Evolutionary conservation across 2,888 invertebrate genomes (phyloP).

Genomic region (Gortyna flavago): DNA sequence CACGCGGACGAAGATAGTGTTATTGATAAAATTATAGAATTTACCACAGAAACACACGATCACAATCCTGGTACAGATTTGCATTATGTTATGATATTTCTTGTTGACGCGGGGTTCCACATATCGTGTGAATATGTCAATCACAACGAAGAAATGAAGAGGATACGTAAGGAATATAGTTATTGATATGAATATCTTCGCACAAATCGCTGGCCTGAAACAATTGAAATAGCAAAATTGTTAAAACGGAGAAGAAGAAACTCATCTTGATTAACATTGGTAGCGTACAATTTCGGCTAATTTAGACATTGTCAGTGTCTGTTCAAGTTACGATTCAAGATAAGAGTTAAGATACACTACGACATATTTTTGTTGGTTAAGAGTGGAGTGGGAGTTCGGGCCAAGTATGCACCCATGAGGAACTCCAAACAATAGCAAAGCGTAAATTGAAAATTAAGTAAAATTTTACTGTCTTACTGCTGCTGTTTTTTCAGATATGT

Average conservation of each 20-base stretch:
- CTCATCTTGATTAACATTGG: neutral
- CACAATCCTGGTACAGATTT: constrained; percentile 75
- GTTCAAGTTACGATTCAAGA: no score
- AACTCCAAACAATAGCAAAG: neutral
- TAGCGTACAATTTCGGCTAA: neutral
- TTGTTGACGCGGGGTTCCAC: constrained; percentile 91
- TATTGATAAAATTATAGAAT: constrained; percentile 40
- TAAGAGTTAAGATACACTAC: neutral
- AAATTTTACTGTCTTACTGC: no score
- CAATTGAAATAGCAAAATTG: constrained; percentile 5
- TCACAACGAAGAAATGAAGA: constrained; percentile 97
- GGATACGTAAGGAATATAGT: constrained; percentile 98
- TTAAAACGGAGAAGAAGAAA: neutral
- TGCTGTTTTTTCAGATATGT: neutral
- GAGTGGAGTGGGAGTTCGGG: neutral
- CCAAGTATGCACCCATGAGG: neutral
- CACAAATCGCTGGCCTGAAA: constrained; percentile 93
- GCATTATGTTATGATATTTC: constrained; percentile 73
- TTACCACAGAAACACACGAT: constrained; percentile 85
- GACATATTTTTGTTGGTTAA: neutral
- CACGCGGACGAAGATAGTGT: no score
- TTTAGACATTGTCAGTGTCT: neutral
- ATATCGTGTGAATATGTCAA: constrained; percentile 95
- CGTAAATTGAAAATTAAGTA: neutral
- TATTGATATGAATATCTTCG: constrained; percentile 95